Evolutionary conservation across 2,797 vertebrate species (phyloP).

Genomic region (Sebastes iracundus): DNA sequence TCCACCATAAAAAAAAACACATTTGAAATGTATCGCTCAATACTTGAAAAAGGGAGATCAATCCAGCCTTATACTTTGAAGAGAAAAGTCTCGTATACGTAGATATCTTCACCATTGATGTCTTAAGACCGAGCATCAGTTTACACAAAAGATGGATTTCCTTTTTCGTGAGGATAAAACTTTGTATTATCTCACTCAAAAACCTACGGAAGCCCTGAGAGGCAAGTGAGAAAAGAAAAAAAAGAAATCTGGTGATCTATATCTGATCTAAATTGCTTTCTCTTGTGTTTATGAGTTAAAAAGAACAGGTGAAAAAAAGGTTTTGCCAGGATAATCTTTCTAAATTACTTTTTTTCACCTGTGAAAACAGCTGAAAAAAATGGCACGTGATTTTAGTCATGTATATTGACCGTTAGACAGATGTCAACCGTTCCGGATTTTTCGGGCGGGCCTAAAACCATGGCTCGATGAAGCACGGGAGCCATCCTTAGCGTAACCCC

Average conservation of each 20-base stretch:
- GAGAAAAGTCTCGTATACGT: not conserved
- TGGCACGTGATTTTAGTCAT: too few species aligned
- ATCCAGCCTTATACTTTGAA: not conserved
- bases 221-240: not conserved
- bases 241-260: not conserved
- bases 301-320: not conserved
- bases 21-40: slow-evolving; percentile 21
- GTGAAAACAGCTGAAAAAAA: too few species aligned
- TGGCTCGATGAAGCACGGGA: not conserved
- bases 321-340: not conserved
- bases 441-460: not conserved
- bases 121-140: not conserved
- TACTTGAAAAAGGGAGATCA: slow-evolving; percentile 15
- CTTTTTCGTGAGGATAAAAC: not conserved
- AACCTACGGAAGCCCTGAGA: not conserved
- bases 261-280: not conserved
- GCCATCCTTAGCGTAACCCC: not conserved
- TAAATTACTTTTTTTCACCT: too few species aligned
- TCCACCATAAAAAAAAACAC: not conserved
- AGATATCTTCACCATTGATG: not conserved
- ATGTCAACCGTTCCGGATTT: too few species aligned
- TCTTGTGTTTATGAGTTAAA: not conserved
- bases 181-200: slow-evolving; percentile 10
- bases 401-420: too few species aligned
- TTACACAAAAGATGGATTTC: not conserved